Evolutionary conservation across 2,113 vertebrate species (phyloP), one percentile per base, ranked within the genome.

Genomic region (Grus americana): DNA sequence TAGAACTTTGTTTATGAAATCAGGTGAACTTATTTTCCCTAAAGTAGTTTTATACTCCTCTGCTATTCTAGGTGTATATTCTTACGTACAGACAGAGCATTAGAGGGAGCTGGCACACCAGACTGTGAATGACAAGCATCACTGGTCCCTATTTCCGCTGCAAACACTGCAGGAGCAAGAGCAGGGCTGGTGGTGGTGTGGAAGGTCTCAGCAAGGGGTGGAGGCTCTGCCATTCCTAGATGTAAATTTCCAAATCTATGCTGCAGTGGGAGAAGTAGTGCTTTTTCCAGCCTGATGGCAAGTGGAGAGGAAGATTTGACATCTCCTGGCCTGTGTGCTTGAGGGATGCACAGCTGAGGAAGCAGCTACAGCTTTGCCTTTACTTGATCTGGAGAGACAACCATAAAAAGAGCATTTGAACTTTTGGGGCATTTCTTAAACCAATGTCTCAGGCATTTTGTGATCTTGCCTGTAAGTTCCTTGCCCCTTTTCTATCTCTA

Each of bases 351-450:
- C 6, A 46, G 19, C 24, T 27, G 36, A 72, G 44, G 80, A 89
- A 67, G 36, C 26, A 91, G 70, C 9, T n/a, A 44, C 11, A 52
- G 14, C 4, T 8, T 21, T 83, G 58, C 13, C 16, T 66, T 42
- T 18, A 12, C 42, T 46, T 72, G 10, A 12, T 49, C 29, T 54
- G 38, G 15, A 72, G 32, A 73, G 15, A 54, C 17, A 83, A 32
- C 44, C 40, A 6, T 7, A 59, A 87, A 71, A 79, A n/a, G 0
- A 32, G 29, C 26, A 24, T 58, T 20, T 73, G 61, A 62, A 62
- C 57, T 90, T 86, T 78, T 47, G 36, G 13, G 40, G 46, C 34
- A 82, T 73, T 54, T 94, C 89, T 96, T 92, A 95, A 88, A 87
- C 59, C 57, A 92, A 68, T 67, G 42, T 52, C 68, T 92, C 61